phyloP scores from a whole-genome alignment of 2,888 invertebrate genomes.

The Venusia cambrica region DNA sequence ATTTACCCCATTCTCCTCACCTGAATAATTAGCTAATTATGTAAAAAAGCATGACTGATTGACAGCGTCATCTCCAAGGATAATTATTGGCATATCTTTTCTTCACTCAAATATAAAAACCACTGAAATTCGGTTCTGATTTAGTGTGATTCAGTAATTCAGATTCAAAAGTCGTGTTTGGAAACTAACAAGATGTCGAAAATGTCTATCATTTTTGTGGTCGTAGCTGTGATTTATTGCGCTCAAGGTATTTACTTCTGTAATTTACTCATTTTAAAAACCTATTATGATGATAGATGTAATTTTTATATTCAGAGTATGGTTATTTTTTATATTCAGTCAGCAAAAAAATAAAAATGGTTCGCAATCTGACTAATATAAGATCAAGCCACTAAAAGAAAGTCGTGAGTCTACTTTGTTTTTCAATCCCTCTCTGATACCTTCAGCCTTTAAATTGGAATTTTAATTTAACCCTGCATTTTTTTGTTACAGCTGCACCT shows the following conservation, averaged over 20 bases:
- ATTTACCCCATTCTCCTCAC: conserved; percentile 9
- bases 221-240: conserved; percentile 8
- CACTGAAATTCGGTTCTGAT: conserved; percentile 2
- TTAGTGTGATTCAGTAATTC: conserved; percentile 11
- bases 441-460: no score
- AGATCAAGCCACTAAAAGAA: no score
- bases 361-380: no score
- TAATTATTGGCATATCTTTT: conserved; percentile 1
- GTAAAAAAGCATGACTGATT: conserved; percentile 9
- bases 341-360: no score
- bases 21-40: conserved; percentile 14
- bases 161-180: conserved; percentile 7
- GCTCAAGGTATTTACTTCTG: conserved; percentile 8
- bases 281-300: no score
- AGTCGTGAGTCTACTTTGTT: no score
- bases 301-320: no score
- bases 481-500: conserved; percentile 13
- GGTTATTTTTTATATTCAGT: no score
- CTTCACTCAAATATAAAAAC: conserved; percentile 10
- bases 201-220: conserved; percentile 4
- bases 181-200: conserved; percentile 10
- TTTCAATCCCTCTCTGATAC: no score
- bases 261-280: no score
- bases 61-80: conserved; percentile 13
- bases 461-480: no score